A percentile compares a stretch with the other conserved stretches of the same genome.
These are phyloP conservation scores for Piliocolobus tephrosceles DNA, from an alignment of 2,113 vertebrate species.

Conservation along the genomic window DNA sequence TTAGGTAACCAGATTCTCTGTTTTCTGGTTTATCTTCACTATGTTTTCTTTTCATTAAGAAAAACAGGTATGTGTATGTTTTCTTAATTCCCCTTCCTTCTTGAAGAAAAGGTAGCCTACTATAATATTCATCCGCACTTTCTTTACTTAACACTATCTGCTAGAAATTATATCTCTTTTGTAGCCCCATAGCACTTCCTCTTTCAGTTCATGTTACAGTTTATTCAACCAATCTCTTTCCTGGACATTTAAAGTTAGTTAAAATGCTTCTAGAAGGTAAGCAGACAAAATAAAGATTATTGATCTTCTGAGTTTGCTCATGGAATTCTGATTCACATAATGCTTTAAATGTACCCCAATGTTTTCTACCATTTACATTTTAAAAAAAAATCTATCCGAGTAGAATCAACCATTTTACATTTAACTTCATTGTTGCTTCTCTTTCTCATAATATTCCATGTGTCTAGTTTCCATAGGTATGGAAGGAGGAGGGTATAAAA, in stretches of 20 bases:
- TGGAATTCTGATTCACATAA: not conserved
- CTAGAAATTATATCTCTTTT: not conserved
- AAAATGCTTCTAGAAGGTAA: not conserved
- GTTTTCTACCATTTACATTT: not conserved
- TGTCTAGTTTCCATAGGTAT: not conserved
- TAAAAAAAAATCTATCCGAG: no score
- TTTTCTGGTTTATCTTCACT: not conserved
- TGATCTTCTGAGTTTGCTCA: not conserved
- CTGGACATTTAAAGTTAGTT: not conserved
- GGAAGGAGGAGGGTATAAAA: not conserved
- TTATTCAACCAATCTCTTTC: not conserved
- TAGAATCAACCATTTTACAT: not conserved
- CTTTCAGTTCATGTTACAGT: not conserved
- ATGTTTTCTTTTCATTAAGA: not conserved
- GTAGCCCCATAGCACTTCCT: not conserved
- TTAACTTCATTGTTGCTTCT: not conserved
- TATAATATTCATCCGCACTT: not conserved
- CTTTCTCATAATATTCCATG: not conserved
- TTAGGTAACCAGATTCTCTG: not conserved
- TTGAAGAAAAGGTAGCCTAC: not conserved
- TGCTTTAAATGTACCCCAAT: not conserved
- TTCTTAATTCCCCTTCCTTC: not conserved
- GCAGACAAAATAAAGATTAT: not conserved
- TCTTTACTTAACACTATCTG: not conserved
- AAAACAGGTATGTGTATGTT: not conserved